phyloP scores from a whole-genome alignment of 2,888 invertebrate species.

The Notodonta ziczac region DNA sequence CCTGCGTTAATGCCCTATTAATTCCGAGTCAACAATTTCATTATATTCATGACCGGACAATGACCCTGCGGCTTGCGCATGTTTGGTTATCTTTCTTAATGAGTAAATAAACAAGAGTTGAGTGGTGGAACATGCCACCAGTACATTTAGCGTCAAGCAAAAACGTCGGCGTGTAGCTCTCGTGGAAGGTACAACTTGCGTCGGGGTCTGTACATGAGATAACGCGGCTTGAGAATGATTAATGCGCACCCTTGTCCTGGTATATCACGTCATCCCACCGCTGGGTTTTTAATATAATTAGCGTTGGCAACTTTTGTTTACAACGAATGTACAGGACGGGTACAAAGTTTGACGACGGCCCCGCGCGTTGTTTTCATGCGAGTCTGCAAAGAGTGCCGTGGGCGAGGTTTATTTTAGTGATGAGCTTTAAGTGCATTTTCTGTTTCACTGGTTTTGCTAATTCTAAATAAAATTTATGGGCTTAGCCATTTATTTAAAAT shows the following conservation, averaged over 20 bases:
- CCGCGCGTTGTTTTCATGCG: conserved; percentile 5
- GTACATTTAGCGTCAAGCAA: conserved; percentile 36
- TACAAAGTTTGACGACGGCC: conserved; percentile 31
- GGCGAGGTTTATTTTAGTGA: not conserved
- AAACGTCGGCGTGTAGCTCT: conserved; percentile 41
- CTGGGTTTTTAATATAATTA: conserved; percentile 70
- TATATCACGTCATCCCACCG: conserved; percentile 63
- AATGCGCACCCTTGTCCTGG: conserved; percentile 68
- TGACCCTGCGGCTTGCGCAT: not conserved
- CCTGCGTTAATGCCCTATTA: not conserved
- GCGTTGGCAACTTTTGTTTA: conserved; percentile 59
- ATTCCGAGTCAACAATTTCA: not conserved
- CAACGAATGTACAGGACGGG: conserved; percentile 41
- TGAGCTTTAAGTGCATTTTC: conserved; percentile 10
- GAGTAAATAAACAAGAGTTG: conserved; percentile 10
- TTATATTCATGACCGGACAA: not conserved
- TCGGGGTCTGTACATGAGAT: conserved; percentile 62
- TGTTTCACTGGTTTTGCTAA: conserved; percentile 8
- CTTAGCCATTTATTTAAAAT: too few species aligned
- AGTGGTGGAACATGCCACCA: conserved; percentile 20
- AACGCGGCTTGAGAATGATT: conserved; percentile 69
- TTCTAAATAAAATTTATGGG: not conserved
- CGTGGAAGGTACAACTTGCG: conserved; percentile 51
- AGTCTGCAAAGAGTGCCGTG: not conserved
- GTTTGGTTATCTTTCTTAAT: not conserved